Evolutionary conservation across 1,140 invertebrate genomes (phyloP).

Genomic region (Drosophila asahinai): DNA sequence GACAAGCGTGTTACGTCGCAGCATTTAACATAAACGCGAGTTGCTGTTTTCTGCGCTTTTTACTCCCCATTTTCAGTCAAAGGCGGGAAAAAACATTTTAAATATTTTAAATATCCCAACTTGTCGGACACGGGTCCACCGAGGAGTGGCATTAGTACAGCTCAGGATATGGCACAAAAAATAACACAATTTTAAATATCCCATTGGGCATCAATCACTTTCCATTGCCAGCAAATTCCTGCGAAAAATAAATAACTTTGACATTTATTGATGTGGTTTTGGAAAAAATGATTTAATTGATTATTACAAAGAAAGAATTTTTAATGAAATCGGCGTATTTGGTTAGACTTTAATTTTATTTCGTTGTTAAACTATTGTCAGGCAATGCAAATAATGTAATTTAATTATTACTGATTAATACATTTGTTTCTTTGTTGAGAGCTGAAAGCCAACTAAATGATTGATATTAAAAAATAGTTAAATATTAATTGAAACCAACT

Average conservation of each 20-base stretch:
- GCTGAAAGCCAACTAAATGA: no score
- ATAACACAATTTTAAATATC: constrained; percentile 17
- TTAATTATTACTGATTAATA: neutral
- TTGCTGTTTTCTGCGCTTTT: constrained; percentile 45
- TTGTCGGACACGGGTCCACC: constrained; percentile 7
- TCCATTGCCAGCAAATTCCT: neutral
- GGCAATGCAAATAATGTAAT: neutral
- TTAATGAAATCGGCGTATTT: neutral
- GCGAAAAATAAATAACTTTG: constrained; percentile 12
- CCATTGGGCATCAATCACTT: constrained; percentile 40
- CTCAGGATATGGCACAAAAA: constrained; percentile 14
- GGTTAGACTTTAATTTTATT: neutral
- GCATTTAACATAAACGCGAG: constrained; percentile 53
- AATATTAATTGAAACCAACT: no score
- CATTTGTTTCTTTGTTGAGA: neutral
- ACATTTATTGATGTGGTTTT: constrained; percentile 8
- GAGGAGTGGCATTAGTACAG: constrained; percentile 43
- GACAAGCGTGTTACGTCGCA: constrained; percentile 57
- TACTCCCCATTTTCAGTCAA: constrained; percentile 40
- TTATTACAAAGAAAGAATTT: neutral
- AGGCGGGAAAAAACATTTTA: constrained; percentile 34
- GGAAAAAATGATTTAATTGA: constrained; percentile 21
- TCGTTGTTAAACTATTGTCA: neutral
- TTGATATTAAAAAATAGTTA: no score
- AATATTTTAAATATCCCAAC: constrained; percentile 38